phyloP scores from a whole-genome alignment of 1,140 invertebrate genomes.

The Sesamia nonagrioides region DNA sequence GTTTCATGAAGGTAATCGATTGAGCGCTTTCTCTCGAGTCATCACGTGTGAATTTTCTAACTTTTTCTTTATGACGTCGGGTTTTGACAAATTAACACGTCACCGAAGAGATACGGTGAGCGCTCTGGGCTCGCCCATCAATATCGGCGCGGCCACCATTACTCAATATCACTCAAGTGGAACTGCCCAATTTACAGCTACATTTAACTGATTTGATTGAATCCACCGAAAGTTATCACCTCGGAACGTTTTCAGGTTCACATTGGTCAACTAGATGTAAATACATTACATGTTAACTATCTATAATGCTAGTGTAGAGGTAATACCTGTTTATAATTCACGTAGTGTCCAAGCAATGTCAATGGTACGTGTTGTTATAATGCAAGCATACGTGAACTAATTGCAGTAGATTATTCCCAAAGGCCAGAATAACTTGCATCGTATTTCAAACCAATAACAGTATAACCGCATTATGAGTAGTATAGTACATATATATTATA shows the following conservation, averaged over 20 bases:
- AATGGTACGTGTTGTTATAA: conserved; percentile 20
- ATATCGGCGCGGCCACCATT: conserved; percentile 77
- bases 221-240: conserved; percentile 76
- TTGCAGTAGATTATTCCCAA: conserved; percentile 10
- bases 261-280: conserved; percentile 37
- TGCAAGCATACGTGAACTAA: conserved; percentile 23
- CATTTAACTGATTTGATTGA: conserved; percentile 86
- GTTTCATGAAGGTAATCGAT: conserved; percentile 18
- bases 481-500: neutral
- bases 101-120: conserved; percentile 68
- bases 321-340: conserved; percentile 3
- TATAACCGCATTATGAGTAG: too few species aligned
- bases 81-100: conserved; percentile 81
- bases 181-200: conserved; percentile 85
- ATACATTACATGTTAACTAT: conserved; percentile 2
- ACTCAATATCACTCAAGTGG: conserved; percentile 84
- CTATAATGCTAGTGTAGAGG: neutral
- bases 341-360: conserved; percentile 17
- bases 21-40: conserved; percentile 13
- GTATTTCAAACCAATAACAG: too few species aligned
- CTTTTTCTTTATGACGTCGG: conserved; percentile 73
- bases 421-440: neutral
- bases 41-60: conserved; percentile 59
- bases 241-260: conserved; percentile 12
- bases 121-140: conserved; percentile 71